Evolutionary conservation across 2,113 vertebrate species (phyloP).

Genomic region (Psettodes erumei): DNA sequence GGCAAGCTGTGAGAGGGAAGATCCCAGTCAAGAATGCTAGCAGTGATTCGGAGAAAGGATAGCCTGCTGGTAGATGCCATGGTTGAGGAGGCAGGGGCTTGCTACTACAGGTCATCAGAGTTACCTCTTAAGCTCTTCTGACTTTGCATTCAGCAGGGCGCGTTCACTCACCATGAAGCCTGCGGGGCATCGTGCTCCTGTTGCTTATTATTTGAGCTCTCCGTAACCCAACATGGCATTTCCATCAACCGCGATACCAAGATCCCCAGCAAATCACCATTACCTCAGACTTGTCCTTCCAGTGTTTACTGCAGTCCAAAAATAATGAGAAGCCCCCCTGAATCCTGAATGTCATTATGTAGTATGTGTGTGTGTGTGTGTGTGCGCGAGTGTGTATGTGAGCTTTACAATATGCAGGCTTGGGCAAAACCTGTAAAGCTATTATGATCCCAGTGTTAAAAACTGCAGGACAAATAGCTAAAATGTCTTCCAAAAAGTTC

Average conservation of each 20-base stretch:
- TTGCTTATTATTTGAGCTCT: conserved; percentile 61
- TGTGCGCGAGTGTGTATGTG: too few species aligned
- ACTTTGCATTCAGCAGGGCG: conserved; percentile 53
- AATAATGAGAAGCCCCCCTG: conserved; percentile 42
- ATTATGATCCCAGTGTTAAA: not conserved
- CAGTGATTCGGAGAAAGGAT: conserved; percentile 54
- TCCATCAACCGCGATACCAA: conserved; percentile 38
- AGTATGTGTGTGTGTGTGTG: not conserved
- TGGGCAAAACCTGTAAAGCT: conserved; percentile 7
- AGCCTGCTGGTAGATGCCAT: conserved; percentile 53
- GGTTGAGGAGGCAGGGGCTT: conserved; percentile 36
- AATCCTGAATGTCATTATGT: conserved; percentile 47
- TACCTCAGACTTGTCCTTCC: conserved; percentile 49
- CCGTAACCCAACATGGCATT: conserved; percentile 58
- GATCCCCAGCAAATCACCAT: conserved; percentile 44
- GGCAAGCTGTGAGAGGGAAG: conserved; percentile 33
- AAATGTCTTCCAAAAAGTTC: conserved; percentile 24
- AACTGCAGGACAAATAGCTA: not conserved
- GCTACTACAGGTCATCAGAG: conserved; percentile 50
- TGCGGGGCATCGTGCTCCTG: conserved; percentile 51
- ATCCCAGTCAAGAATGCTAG: conserved; percentile 32
- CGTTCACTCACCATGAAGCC: conserved; percentile 39
- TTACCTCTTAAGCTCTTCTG: conserved; percentile 53
- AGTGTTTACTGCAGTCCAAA: conserved; percentile 36
- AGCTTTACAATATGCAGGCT: conserved; percentile 3